Base-by-base conservation (phyloP, 2,113 vertebrate genomes). In the Labeo rohita region DNA sequence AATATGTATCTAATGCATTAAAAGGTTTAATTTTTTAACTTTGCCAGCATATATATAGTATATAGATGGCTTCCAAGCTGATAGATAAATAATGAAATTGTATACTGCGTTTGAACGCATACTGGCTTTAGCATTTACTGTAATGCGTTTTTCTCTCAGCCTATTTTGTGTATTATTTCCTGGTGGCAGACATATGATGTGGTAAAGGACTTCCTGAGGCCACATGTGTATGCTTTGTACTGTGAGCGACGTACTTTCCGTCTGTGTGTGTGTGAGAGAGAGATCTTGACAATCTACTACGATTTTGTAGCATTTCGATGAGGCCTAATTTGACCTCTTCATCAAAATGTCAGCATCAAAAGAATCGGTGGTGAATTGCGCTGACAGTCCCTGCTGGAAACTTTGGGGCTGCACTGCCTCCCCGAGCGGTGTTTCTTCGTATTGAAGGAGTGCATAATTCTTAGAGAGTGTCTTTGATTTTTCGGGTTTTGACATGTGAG, bases 391-490 rank as follows among this genome's bases (percentile, higher is more conserved):
- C 84, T 73, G 50, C 16, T 85, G 86, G 66, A 87, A 87, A 85
- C 65, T 83, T 45, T 86, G 68, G 78, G 75, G 36, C 49, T 61
- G 9, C 23, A 18, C 86, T 73, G 73, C 54, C 82, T 86, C 89
- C 83, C 72, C 70, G 49, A 18, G 63, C 28, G 54, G 66, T 81
- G 90, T 92, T 92, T 92, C 15, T 78, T 74, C 75, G 86, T 89
- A 87, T 80, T 76, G 47, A 83, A 61, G 23, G 83, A 80, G 87
- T 80, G 47, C 78, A 43, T 21, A 81, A 85, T 94, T 94, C 94
- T 93, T 94, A 93, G 93, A 94, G 92, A 94, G 93, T 87, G 78
- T 23, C 43, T 86, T 80, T 85, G 85, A 86, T 89, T 83, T 90
- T 87, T 83, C 3, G 87, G 80, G 88, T 43, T 84, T 8, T 66